Conservation (phyloP, 2,797 vertebrate species). For the Lacerta viridis region DNA sequence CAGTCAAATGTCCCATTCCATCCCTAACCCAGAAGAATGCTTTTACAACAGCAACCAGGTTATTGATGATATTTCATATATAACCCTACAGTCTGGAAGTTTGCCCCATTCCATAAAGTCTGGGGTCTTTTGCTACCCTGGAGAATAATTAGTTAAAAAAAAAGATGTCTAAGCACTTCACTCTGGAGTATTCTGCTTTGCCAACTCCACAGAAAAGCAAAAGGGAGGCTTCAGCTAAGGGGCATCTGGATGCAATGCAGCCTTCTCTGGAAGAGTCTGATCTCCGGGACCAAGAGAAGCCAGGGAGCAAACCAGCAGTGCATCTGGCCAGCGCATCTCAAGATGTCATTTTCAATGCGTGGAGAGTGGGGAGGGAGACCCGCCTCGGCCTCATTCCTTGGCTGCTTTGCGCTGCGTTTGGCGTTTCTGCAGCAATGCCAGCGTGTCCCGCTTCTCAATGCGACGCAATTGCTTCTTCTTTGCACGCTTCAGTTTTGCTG, state of each 20-base stretch:
- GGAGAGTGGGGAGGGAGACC: not conserved
- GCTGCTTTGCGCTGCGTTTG: slow-evolving; percentile 36
- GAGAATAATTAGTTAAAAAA: not conserved
- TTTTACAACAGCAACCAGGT: not conserved
- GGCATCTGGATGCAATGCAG: not conserved
- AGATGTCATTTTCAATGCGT: not conserved
- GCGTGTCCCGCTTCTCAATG: slow-evolving; percentile 92
- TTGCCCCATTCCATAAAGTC: not conserved
- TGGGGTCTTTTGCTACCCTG: not conserved
- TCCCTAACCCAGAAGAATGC: not conserved
- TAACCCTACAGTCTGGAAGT: not conserved
- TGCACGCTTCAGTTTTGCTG: slow-evolving; percentile 91
- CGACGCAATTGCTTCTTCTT: slow-evolving; percentile 93
- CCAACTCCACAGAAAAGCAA: not conserved
- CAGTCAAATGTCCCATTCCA: not conserved
- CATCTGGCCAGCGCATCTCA: not conserved
- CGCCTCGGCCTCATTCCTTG: slow-evolving; percentile 39
- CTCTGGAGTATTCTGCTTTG: not conserved
- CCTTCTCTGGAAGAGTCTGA: not conserved
- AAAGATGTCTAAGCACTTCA: not conserved
- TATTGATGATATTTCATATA: not conserved
- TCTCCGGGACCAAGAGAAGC: not conserved
- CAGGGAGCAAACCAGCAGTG: not conserved
- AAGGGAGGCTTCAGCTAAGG: not conserved
- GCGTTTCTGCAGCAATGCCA: slow-evolving; percentile 84